These are phyloP conservation scores for Proterorhinus semilunaris DNA, from an alignment of 2,113 vertebrate species.

Conservation along the genomic window DNA sequence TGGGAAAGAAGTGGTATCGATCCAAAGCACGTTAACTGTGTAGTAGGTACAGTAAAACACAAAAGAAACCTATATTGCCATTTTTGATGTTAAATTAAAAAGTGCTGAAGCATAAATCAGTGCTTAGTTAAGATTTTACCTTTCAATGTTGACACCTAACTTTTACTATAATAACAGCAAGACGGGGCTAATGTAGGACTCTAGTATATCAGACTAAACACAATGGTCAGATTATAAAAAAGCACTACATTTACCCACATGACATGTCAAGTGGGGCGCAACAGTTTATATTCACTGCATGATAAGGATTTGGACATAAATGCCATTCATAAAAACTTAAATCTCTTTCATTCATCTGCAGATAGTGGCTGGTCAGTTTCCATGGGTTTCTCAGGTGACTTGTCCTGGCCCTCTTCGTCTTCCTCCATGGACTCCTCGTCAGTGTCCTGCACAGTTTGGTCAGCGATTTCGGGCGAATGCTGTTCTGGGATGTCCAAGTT, in stretches of 20 bases:
- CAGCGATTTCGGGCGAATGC: conserved; percentile 10
- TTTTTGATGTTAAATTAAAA: conserved; percentile 30
- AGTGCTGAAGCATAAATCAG: conserved; percentile 22
- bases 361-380: not conserved
- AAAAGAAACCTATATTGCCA: conserved; percentile 4
- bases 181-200: conserved; percentile 12
- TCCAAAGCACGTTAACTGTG: not conserved
- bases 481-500: conserved; percentile 71
- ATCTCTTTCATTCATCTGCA: conserved; percentile 7
- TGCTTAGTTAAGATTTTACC: conserved; percentile 21
- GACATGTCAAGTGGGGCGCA: conserved; percentile 2
- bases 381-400: conserved; percentile 18
- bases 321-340: conserved; percentile 17
- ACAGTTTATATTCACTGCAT: conserved; percentile 10
- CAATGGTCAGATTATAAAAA: conserved; percentile 16
- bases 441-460: conserved; percentile 12
- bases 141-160: conserved; percentile 1
- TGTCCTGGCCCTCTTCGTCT: not conserved
- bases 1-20: not conserved
- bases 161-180: conserved; percentile 4
- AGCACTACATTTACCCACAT: not conserved
- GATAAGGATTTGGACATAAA: conserved; percentile 30
- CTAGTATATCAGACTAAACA: conserved; percentile 26
- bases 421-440: not conserved
- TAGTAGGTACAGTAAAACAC: not conserved